Conservation (phyloP, 2,797 vertebrate species). For the Hybognathus amarus region DNA sequence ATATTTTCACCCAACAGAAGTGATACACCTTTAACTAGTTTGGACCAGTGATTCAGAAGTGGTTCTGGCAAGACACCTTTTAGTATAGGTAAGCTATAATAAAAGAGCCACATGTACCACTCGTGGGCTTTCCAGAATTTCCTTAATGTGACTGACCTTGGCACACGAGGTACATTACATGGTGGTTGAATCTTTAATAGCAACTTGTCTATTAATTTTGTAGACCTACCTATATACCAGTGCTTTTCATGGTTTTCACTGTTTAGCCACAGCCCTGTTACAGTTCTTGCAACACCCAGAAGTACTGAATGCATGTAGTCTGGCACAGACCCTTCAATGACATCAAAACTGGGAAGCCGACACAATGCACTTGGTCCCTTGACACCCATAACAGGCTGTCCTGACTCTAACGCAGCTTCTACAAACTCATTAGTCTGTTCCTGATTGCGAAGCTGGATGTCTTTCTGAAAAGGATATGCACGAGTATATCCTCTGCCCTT, state of each 20-base stretch:
- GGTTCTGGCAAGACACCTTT: neutral
- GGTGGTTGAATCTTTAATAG: too few relatives aligned
- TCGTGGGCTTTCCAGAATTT: too few relatives aligned
- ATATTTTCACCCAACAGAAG: neutral
- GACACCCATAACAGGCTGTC: too few relatives aligned
- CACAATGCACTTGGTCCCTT: too few relatives aligned
- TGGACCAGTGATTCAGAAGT: neutral
- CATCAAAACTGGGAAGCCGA: too few relatives aligned
- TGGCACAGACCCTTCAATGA: neutral
- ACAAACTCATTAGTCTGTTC: neutral
- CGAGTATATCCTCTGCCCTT: constrained; percentile 11
- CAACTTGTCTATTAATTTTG: neutral
- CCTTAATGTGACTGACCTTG: too few relatives aligned
- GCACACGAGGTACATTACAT: too few relatives aligned
- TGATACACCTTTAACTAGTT: too few relatives aligned
- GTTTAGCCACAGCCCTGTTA: neutral
- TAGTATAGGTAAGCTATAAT: neutral
- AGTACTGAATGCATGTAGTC: neutral
- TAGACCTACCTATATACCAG: neutral
- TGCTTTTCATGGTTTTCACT: neutral
- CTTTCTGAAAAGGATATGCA: neutral
- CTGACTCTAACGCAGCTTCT: too few relatives aligned
- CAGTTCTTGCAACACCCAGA: neutral
- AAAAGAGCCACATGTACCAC: neutral
- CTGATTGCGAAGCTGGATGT: neutral